Evolutionary conservation across 2,888 invertebrate species (phyloP), one percentile per base, ranked within the genome.

Genomic region (Coenonympha arcania): DNA sequence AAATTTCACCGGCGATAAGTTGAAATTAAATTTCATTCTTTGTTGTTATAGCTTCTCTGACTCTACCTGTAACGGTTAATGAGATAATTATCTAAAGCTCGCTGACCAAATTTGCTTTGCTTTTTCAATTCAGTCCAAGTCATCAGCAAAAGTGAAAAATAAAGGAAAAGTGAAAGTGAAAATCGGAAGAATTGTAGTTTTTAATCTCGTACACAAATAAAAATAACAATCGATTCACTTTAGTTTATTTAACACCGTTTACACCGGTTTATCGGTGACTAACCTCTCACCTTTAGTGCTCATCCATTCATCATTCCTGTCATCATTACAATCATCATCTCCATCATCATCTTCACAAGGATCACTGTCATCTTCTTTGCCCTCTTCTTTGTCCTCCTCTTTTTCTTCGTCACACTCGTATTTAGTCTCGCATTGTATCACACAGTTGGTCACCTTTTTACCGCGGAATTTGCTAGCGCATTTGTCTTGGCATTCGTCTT

Each of bases 401-500:
- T 60, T 51, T 0, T 57, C 26, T 40, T 64, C 59, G 0, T 66
- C 58, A 37, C 71, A 71, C 0, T 63, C 62, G 33, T 60, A 73
- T 13, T 67, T 63, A 0, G 34, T 19, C 6, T 69, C 63, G 40
- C 72, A 75, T 11, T 56, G 50, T 0, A 58, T 15, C 39, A 60
- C 50, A 31, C 73, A 74, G 3, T 59, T 56, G 9, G 57, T 18
- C 11, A 48, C 45, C 36, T 65, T 60, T 0, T 48, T 43, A 0
- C 56, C 56, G 0, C 30, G 46, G 5, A 49, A 61, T 18, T 54
- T 60, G 0, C 51, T 48, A 3, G 13, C 26, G 24, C 74, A 73
- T 28, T 60, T 50, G 4, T 71, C 62, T 30, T 62, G 43, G 16
- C 74, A 74, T 26, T 73, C 68, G 5, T 67, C 56, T 49, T 55